phyloP scores from a whole-genome alignment of 2,888 invertebrate species.

The Mellilla xanthometata region DNA sequence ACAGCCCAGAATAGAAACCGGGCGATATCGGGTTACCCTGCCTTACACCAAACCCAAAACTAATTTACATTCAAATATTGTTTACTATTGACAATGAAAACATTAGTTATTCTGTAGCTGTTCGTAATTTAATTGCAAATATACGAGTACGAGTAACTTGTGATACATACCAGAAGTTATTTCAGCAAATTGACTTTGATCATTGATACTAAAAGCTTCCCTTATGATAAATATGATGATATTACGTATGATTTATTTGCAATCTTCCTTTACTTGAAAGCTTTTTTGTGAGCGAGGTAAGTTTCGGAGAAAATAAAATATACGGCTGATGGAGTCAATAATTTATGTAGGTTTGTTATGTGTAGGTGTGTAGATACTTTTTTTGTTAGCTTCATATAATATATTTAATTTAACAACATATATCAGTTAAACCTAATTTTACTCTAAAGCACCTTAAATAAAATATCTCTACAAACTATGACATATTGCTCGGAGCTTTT shows the following conservation, averaged over 20 bases:
- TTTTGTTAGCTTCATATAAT: no score
- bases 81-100: slow-evolving; percentile 21
- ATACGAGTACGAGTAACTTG: no score
- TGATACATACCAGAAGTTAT: background rate
- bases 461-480: no score
- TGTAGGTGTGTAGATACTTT: background rate
- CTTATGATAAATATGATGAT: background rate
- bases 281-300: background rate
- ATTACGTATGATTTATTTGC: background rate
- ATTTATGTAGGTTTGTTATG: no score
- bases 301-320: background rate
- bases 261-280: background rate
- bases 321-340: no score
- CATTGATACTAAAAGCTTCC: no score
- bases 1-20: no score
- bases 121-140: slow-evolving; percentile 10
- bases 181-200: background rate
- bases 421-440: no score
- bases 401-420: no score
- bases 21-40: no score
- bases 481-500: no score
- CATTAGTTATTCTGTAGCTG: slow-evolving; percentile 9
- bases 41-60: background rate
- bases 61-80: slow-evolving; percentile 23
- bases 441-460: no score